Evolutionary conservation across 2,113 vertebrate genomes (phyloP).

Genomic region (Tympanuchus pallidicinctus): DNA sequence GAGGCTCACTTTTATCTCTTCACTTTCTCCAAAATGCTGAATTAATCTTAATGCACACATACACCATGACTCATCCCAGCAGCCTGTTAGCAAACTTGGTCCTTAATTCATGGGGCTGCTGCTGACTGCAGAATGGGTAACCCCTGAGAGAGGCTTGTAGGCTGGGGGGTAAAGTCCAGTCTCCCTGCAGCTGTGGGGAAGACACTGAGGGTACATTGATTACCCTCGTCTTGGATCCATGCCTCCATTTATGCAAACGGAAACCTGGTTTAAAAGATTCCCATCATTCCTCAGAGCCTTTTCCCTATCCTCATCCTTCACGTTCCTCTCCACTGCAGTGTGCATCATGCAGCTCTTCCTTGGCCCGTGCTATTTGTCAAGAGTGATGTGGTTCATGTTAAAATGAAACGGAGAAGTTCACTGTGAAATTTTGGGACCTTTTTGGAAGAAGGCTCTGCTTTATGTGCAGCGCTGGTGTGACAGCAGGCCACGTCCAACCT

Average conservation of each 20-base stretch:
- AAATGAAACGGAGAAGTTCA: not conserved
- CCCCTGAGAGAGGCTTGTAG: not conserved
- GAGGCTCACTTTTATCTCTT: not conserved
- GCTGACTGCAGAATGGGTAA: not conserved
- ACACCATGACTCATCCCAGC: not conserved
- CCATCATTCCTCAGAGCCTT: rapidly evolving
- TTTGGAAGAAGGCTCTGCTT: not conserved
- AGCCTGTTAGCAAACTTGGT: not conserved
- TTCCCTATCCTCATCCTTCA: rapidly evolving
- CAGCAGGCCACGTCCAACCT: not conserved
- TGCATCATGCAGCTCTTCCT: not conserved
- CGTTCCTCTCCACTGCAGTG: not conserved
- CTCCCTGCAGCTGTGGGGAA: not conserved
- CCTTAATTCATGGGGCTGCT: not conserved
- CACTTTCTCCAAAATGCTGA: not conserved
- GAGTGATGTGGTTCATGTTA: rapidly evolving
- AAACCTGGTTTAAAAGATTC: not conserved
- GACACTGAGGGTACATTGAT: not conserved
- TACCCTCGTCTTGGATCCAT: not conserved
- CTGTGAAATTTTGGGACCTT: not conserved
- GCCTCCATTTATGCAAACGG: not conserved
- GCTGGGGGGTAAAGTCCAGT: not conserved
- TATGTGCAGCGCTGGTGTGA: not conserved
- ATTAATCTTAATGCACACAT: not conserved
- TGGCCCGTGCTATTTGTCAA: rapidly evolving